Conservation (phyloP, 2,888 invertebrate genomes). For the Villa cingulata region DNA sequence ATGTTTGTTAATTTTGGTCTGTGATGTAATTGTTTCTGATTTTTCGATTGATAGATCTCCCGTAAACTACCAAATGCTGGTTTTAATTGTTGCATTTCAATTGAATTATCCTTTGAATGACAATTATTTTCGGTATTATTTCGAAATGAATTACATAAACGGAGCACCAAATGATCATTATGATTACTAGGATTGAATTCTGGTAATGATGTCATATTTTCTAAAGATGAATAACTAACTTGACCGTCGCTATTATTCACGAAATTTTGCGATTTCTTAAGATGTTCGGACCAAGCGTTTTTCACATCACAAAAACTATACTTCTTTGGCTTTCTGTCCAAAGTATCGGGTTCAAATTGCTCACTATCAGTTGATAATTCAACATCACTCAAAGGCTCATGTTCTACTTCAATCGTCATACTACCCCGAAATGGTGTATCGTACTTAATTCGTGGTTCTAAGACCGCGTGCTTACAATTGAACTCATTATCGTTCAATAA, state of each 20-base stretch:
- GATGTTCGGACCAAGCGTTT: constrained; percentile 41
- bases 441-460: constrained; percentile 40
- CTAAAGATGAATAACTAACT: constrained; percentile 18
- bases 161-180: constrained; percentile 45
- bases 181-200: constrained; percentile 22
- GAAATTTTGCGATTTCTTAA: constrained; percentile 36
- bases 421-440: constrained; percentile 55
- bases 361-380: constrained; percentile 51
- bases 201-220: constrained; percentile 23
- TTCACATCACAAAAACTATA: constrained; percentile 35
- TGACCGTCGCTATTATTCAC: constrained; percentile 24
- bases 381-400: constrained; percentile 62
- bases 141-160: constrained; percentile 58
- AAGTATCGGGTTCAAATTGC: constrained; percentile 72
- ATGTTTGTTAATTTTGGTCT: constrained; percentile 29
- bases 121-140: constrained; percentile 31
- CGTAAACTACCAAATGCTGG: constrained; percentile 51
- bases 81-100: constrained; percentile 13
- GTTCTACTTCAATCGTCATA: constrained; percentile 70
- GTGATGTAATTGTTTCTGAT: constrained; percentile 35
- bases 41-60: constrained; percentile 57
- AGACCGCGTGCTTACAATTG: background rate
- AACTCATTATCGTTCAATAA: constrained; percentile 16
- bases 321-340: constrained; percentile 62
- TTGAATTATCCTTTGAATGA: constrained; percentile 7